Evolutionary conservation across 2,797 vertebrate species (phyloP), one percentile per base, ranked within the genome.

Genomic region (Urocyon cinereoargenteus): DNA sequence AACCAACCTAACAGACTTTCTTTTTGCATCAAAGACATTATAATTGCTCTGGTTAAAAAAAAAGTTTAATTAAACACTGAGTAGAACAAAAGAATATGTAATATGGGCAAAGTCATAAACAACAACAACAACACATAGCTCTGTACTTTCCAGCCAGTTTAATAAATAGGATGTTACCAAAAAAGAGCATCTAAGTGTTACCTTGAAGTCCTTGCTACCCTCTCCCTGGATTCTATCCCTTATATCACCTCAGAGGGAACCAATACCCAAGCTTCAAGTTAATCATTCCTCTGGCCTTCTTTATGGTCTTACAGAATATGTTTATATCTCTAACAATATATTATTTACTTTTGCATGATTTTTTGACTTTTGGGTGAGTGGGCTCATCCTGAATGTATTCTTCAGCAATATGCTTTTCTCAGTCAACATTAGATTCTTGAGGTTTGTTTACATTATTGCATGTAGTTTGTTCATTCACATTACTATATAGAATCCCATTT

Each of bases 71-170:
- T 95, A 95, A 94, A 93, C 24, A 72, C n/a, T 79, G 91, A 86
- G 12, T 78, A 70, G 49, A 95, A 91, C 68, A 91, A 92, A 95
- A 97, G 8, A 93, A 73, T 83, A 85, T 91, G 61, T 85, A 86
- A 91, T 96, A 94, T 70, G 34, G 55, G 34, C 49, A 92, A 73
- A 24, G 34, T 68, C 89, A 92, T 90, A 81, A 86, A 96, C 31
- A 15, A 53, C n/a, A 92, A 45, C 36, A 45, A 85, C 36, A 61
- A 51, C 21, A 73, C 40, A 62, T 22, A 85, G 24, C 14, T 57
- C 31, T 94, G 28, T 81, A 75, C 14, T 72, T 94, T 68, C n/a
- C 57, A 95, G 59, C n/a, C 26, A 84, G 34, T 81, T 95, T 82
- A 88, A 88, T 88, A 64, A 84, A 70, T 78, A 72, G 24, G 90